Evolutionary conservation across 1,140 invertebrate species (phyloP).

Genomic region (Leucophenga varia): DNA sequence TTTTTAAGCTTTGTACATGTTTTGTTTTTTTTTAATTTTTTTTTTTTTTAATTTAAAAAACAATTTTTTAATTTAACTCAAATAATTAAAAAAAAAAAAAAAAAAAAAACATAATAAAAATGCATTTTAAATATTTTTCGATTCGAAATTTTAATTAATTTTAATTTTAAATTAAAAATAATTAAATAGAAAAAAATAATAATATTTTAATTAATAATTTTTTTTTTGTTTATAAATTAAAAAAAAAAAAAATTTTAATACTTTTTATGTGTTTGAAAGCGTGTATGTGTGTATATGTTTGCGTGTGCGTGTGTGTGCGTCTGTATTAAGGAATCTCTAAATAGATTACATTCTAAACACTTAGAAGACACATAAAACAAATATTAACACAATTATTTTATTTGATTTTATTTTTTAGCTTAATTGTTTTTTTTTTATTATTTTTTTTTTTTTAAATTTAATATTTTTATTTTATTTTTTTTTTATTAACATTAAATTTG

Average conservation of each 20-base stretch:
- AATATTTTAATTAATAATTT: conserved; percentile 12
- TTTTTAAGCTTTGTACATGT: conserved; percentile 33
- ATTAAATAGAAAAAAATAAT: conserved; percentile 23
- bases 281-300: conserved; percentile 17
- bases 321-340: not conserved
- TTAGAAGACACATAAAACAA: conserved; percentile 22
- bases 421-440: conserved; percentile 1
- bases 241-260: too few species aligned
- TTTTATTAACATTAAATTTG: conserved; percentile 1
- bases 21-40: conserved; percentile 26
- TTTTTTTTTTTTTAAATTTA: conserved; percentile 6
- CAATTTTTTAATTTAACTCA: conserved; percentile 29
- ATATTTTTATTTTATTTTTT: conserved; percentile 6
- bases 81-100: too few species aligned
- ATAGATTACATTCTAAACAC: conserved; percentile 17
- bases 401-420: conserved; percentile 15
- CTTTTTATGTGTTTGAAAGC: too few species aligned
- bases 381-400: conserved; percentile 20
- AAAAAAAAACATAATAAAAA: too few species aligned
- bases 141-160: conserved; percentile 9
- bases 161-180: conserved; percentile 21
- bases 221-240: too few species aligned
- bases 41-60: conserved; percentile 24
- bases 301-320: conserved; percentile 1
- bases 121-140: conserved; percentile 26